Evolutionary conservation across 2,797 vertebrate genomes (phyloP), one percentile per base, ranked within the genome.

Genomic region (Carduelis carduelis): DNA sequence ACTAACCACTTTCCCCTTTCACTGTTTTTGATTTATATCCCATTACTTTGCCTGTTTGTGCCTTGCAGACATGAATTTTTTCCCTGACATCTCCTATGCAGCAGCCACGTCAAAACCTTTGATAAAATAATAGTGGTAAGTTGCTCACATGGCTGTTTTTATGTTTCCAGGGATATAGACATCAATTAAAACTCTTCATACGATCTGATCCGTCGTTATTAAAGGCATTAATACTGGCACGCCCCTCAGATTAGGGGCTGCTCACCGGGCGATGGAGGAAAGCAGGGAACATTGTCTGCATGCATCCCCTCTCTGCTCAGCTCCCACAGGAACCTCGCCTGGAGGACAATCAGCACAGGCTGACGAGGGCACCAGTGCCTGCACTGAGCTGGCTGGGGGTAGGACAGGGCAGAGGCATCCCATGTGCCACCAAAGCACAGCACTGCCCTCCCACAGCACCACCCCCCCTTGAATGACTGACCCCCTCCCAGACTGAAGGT

Each of bases 151-250:
- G 96, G 96, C 96, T 95, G 89, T 95, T 95, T 97, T 97, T 96
- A 96, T 97, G 95, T 97, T 97, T 97, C 95, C 95, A 89, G 96
- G 91, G 91, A 96, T 96, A 96, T 92, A 97, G 96, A 97, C 97
- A 97, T 98, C 96, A 98, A 97, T 98, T 97, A 97, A 97, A 97
- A 96, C 91, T 93, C 90, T 95, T 96, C 92, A 97, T 97, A 96
- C 72, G 83, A 93, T 97, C 93, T 94, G 96, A 96, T 96, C 96
- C 9, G n/a, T 95, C 93, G 91, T 98, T 97, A 97, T 97, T 97
- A 98, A 96, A 96, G 94, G 96, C 96, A 97, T 96, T 97, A 95
- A 97, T 97, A 93, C 88, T 47, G 94, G 92, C 96, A 97, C 97
- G 91, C 97, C 97, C 94, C 97, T 97, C 92, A 95, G 96, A 97